A percentile compares a stretch with the other conserved stretches of the same genome.
Evolutionary conservation across 2,888 invertebrate genomes (phyloP).

Genomic region (Aporophyla lueneburgensis): DNA sequence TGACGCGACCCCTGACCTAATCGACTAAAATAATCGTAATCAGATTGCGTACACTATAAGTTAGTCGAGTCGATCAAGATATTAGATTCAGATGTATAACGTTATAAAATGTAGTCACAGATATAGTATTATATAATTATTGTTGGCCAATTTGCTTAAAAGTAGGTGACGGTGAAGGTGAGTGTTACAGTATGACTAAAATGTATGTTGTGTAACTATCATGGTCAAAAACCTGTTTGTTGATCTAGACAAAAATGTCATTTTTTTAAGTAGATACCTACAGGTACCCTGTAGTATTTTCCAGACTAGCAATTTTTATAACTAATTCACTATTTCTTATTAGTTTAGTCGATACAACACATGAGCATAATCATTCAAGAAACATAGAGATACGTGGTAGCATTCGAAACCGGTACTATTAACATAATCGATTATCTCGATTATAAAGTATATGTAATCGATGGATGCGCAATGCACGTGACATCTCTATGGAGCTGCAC

Average conservation of each 20-base stretch:
- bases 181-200: not conserved
- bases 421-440: constrained; percentile 71
- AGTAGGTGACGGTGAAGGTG: constrained; percentile 41
- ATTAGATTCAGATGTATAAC: constrained; percentile 29
- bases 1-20: constrained; percentile 42
- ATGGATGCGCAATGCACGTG: constrained; percentile 70
- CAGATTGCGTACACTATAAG: constrained; percentile 39
- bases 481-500: constrained; percentile 59
- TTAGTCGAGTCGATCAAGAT: constrained; percentile 37
- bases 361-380: constrained; percentile 46
- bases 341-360: constrained; percentile 17
- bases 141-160: constrained; percentile 24
- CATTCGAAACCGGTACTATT: constrained; percentile 73
- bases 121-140: constrained; percentile 38
- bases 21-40: constrained; percentile 53
- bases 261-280: too few species aligned
- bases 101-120: constrained; percentile 26
- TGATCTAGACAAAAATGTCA: not conserved
- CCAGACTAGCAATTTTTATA: not conserved
- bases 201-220: not conserved
- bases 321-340: constrained; percentile 17
- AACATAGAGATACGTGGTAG: constrained; percentile 55
- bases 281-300: too few species aligned
- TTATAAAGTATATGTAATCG: constrained; percentile 65
- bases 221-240: not conserved